Conservation (phyloP, 37 sponge, comb jelly and placozoan species). For the Hexactinellida sp. region DNA sequence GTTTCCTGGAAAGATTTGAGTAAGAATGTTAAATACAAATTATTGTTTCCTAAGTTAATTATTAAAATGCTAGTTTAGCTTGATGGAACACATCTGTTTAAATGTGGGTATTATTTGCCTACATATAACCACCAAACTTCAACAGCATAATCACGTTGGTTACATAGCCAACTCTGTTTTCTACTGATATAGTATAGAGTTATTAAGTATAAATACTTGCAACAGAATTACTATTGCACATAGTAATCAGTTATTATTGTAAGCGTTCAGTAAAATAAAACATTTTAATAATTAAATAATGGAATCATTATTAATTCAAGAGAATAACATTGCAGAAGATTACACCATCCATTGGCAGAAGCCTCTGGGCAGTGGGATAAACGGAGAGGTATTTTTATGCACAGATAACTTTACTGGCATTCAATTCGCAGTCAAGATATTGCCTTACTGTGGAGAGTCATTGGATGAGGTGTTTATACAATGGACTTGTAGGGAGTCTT, state of each 20-base stretch:
- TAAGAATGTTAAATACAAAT: too few species aligned
- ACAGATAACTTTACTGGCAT: background rate
- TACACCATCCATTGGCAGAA: slow-evolving; percentile 45
- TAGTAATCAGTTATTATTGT: too few species aligned
- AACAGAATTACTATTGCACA: background rate
- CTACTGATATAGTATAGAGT: background rate
- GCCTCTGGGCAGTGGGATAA: background rate
- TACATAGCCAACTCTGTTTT: background rate
- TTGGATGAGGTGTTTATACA: background rate
- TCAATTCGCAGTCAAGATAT: background rate
- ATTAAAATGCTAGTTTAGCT: too few species aligned
- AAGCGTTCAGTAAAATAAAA: too few species aligned
- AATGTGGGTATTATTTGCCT: too few species aligned
- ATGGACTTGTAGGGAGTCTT: slow-evolving; percentile 40
- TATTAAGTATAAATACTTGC: background rate
- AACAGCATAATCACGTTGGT: background rate
- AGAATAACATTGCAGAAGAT: slow-evolving; percentile 40
- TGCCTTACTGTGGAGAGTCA: background rate
- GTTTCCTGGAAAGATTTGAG: too few species aligned
- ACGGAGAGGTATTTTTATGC: background rate
- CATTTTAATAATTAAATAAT: slow-evolving; percentile 19
- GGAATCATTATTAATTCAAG: slow-evolving; percentile 27
- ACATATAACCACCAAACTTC: too few species aligned
- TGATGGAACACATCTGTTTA: too few species aligned
- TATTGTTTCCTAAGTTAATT: too few species aligned